phyloP scores from a whole-genome alignment of 2,113 vertebrate genomes.

The Chrysochloris asiatica region DNA sequence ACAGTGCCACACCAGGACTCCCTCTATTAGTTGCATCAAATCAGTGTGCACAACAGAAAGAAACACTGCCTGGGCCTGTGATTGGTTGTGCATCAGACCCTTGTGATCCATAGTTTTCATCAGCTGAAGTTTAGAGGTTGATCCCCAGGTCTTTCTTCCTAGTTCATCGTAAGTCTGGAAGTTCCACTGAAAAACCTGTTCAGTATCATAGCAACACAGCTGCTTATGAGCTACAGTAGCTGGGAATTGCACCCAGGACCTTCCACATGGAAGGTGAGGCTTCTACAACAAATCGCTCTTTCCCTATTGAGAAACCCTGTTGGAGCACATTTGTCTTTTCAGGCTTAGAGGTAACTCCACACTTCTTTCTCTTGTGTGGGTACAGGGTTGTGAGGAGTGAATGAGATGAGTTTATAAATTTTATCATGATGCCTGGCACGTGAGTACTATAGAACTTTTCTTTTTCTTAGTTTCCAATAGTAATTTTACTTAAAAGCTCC shows the following conservation, averaged over 20 bases:
- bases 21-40: too few species aligned
- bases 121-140: neutral
- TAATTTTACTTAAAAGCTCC: too few species aligned
- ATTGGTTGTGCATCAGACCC: neutral
- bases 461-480: too few species aligned
- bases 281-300: neutral
- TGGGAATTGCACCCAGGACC: neutral
- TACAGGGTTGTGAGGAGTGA: neutral
- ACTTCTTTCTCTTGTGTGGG: accelerated
- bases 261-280: neutral
- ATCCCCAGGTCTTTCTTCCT: neutral
- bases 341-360: neutral
- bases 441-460: too few species aligned
- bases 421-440: neutral
- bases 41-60: neutral
- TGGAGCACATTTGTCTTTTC: neutral
- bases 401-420: neutral
- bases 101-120: neutral
- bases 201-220: neutral
- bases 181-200: neutral
- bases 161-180: neutral
- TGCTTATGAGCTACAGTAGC: neutral
- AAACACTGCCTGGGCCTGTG: neutral
- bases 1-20: too few species aligned
- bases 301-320: neutral